Evolutionary conservation across 2,888 invertebrate species (phyloP), one percentile per base, ranked within the genome.

Genomic region (Molorchus minor): DNA sequence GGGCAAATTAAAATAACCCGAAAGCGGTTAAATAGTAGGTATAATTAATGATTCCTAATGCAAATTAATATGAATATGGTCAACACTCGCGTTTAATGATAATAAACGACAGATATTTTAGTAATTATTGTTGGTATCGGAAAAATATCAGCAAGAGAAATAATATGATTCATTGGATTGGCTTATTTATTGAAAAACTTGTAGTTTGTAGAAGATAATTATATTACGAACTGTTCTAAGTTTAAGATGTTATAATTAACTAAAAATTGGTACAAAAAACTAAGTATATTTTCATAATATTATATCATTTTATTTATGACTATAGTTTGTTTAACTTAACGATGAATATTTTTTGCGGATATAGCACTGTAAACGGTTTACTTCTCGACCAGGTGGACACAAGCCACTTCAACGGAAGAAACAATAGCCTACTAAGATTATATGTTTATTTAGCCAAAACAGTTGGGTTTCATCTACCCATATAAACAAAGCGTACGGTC

Each of bases 371-470:
- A 66, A 69, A 69, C 68, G 61, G 63, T 69, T 68, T 65, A 66
- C 58, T 66, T 64, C 63, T 62, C 58, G 47, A 59, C 78, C 78
- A 78, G 78, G 78, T 78, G 78, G 76, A 71, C 71, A 70, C 78
- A 78, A 71, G 76, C 77, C 74, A 73, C 72, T 71, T 71, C 66
- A 68, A 69, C 75, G 74, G 75, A 76, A 76, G 75, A 78, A 76
- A 71, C 76, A 77, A 77, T 77, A 73, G 76, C 67, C 65, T 56
- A 64, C 75, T 75, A 74, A 74, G 73, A 72, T 73, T 69, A 71
- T 66, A 66, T 77, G 76, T 78, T 78, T 78, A 75, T 77, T 78
- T 77, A 72, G 72, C 72, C 75, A 75, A 72, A 73, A 71, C 77
- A 77, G 76, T 77, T 78, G 78, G 77, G 73, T 69, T 72, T 70